These are phyloP conservation scores for Elaphurus davidianus DNA, from an alignment of 2,113 vertebrate genomes.

Conservation along the genomic window DNA sequence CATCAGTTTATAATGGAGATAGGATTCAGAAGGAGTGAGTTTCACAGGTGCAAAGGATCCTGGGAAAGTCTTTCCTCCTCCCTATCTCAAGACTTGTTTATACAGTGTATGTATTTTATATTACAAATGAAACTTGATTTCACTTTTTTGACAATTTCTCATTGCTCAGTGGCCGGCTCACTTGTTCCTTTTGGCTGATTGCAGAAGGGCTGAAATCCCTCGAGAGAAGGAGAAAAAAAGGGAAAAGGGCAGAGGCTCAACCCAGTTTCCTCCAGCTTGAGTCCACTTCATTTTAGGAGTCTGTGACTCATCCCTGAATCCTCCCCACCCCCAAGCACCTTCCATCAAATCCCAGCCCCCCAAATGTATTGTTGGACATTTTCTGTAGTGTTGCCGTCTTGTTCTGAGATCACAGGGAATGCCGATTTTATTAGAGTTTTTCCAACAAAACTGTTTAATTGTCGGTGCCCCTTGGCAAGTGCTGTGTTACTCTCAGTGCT, in stretches of 20 bases:
- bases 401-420: constrained; percentile 2
- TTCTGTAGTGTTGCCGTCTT: background rate
- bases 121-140: background rate
- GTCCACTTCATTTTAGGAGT: background rate
- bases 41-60: background rate
- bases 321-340: background rate
- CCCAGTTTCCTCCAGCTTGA: background rate
- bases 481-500: background rate
- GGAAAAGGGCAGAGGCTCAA: background rate
- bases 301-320: background rate
- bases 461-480: background rate
- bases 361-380: background rate
- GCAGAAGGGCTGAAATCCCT: background rate
- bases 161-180: background rate
- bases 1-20: background rate
- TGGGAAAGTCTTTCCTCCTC: background rate
- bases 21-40: background rate
- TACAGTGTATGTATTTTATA: background rate
- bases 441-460: constrained; percentile 37
- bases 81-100: background rate
- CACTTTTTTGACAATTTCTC: background rate
- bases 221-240: background rate
- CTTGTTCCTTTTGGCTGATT: background rate
- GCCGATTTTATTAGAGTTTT: constrained; percentile 44
- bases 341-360: background rate